These are phyloP conservation scores for Caranx ignobilis DNA, from an alignment of 2,113 vertebrate species.

Conservation along the genomic window DNA sequence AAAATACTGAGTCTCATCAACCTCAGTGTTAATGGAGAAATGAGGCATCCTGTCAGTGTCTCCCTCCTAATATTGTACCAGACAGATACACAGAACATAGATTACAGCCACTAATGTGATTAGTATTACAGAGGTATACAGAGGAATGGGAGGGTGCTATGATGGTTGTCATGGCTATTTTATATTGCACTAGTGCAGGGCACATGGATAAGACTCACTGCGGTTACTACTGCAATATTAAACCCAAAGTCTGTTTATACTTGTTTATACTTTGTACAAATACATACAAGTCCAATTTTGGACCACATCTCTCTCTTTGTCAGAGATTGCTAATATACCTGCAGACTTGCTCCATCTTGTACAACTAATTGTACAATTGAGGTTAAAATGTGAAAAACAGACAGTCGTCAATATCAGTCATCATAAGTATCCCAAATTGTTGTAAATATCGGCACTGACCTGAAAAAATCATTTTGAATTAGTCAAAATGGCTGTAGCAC, in stretches of 20 bases:
- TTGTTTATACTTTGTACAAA: too few relatives aligned
- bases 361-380: background rate
- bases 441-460: too few relatives aligned
- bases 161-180: background rate
- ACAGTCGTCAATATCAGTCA: too few relatives aligned
- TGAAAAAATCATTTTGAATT: background rate
- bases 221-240: constrained; percentile 7
- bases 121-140: constrained; percentile 26
- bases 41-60: background rate
- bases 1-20: background rate
- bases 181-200: background rate
- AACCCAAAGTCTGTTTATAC: background rate
- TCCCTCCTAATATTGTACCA: background rate
- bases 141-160: background rate
- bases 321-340: background rate
- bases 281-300: background rate
- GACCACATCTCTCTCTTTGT: background rate
- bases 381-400: background rate
- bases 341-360: background rate
- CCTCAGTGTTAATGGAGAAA: background rate
- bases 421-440: too few relatives aligned
- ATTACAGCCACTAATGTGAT: background rate
- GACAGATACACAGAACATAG: background rate
- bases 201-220: background rate
- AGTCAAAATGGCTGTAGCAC: too few relatives aligned